Evolutionary conservation across 2,888 invertebrate genomes (phyloP).

Genomic region (Nomada ruficornis): DNA sequence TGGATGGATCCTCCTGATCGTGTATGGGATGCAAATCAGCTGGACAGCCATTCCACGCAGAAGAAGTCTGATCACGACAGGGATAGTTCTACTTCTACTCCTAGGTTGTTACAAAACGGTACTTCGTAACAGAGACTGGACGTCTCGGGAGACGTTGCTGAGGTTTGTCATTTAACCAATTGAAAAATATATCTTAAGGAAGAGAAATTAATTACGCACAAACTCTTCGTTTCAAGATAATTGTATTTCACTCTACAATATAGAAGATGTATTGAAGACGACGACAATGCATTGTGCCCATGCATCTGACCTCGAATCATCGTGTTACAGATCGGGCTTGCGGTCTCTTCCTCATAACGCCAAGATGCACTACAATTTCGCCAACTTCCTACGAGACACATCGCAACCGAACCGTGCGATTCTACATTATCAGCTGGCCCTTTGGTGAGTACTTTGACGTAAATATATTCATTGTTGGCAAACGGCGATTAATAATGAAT

Average conservation of each 20-base stretch:
- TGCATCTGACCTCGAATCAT: constrained; percentile 60
- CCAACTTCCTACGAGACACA: constrained; percentile 92
- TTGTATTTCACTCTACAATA: not conserved
- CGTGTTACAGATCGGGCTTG: constrained; percentile 90
- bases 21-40: constrained; percentile 89
- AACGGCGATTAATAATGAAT: too few species aligned
- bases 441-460: constrained; percentile 87
- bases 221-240: not conserved
- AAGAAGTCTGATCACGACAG: constrained; percentile 85
- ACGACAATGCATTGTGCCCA: too few species aligned
- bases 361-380: constrained; percentile 96
- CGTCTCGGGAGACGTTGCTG: constrained; percentile 90
- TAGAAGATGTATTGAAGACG: constrained; percentile 7
- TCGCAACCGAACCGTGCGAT: constrained; percentile 90
- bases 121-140: constrained; percentile 91
- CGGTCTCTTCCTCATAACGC: constrained; percentile 93
- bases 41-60: constrained; percentile 86
- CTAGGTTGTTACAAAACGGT: constrained; percentile 89
- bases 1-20: constrained; percentile 91
- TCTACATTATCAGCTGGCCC: constrained; percentile 91
- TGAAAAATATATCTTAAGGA: not conserved
- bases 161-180: constrained; percentile 85
- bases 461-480: not conserved
- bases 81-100: constrained; percentile 87
- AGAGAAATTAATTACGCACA: not conserved